These are phyloP conservation scores for Mormyrus lacerda DNA, from an alignment of 2,113 vertebrate species.

Conservation along the genomic window DNA sequence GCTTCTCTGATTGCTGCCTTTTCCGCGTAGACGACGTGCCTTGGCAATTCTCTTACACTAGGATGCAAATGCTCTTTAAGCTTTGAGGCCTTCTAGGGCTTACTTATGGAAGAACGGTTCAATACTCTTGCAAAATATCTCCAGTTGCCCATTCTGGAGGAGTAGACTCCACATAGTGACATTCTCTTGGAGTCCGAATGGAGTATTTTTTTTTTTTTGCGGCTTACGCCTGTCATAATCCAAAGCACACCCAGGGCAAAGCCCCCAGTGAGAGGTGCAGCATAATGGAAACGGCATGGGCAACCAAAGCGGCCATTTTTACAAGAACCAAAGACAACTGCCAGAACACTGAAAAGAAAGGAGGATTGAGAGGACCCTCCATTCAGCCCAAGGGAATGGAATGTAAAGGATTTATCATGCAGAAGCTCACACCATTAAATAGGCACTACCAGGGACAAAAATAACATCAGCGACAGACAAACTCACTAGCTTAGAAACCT, in stretches of 20 bases:
- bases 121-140: background rate
- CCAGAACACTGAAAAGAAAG: background rate
- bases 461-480: background rate
- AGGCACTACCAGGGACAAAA: background rate
- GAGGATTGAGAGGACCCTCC: background rate
- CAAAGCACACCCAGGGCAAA: background rate
- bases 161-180: background rate
- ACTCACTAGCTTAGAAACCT: constrained; percentile 25
- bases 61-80: background rate
- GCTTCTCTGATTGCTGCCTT: background rate
- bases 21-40: background rate
- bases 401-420: background rate
- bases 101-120: background rate
- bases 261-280: background rate
- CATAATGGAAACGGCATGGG: background rate
- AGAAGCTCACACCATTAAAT: background rate
- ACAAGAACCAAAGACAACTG: background rate
- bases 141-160: background rate
- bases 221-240: background rate
- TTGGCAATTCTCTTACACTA: background rate
- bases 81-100: background rate
- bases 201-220: background rate
- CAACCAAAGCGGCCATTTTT: background rate
- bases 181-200: background rate
- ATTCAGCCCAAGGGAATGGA: background rate